phyloP scores from a whole-genome alignment of 2,888 invertebrate genomes.

The Hyalella azteca region DNA sequence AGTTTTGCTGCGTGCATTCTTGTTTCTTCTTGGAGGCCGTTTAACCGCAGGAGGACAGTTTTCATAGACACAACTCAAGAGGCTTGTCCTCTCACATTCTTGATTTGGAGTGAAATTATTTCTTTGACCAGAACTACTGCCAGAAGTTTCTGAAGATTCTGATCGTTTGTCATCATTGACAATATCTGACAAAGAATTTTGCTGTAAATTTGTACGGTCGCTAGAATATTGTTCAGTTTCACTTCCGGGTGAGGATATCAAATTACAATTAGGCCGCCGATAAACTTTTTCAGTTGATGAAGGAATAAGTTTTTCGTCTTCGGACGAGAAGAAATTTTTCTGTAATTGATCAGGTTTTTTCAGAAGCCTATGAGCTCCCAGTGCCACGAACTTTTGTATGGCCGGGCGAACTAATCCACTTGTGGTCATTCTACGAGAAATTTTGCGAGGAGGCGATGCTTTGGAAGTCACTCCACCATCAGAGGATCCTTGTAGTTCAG shows the following conservation, averaged over 20 bases:
- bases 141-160: slow-evolving; percentile 8
- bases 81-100: not conserved
- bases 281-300: not conserved
- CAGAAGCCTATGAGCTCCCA: slow-evolving; percentile 11
- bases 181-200: not conserved
- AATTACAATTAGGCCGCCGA: not conserved
- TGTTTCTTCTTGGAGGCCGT: slow-evolving; percentile 11
- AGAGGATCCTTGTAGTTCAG: not conserved
- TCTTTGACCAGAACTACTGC: not conserved
- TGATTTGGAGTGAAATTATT: not conserved
- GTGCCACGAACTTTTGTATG: slow-evolving; percentile 22
- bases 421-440: slow-evolving; percentile 25
- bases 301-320: slow-evolving; percentile 10
- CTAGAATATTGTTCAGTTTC: not conserved
- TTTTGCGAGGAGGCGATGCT: not conserved
- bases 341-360: slow-evolving; percentile 15
- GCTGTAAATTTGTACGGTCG: not conserved
- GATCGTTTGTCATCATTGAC: not conserved
- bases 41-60: slow-evolving; percentile 1
- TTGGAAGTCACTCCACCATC: not conserved
- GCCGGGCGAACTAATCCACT: slow-evolving; percentile 19
- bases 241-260: not conserved
- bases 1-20: not conserved
- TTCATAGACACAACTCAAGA: not conserved
- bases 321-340: not conserved